A percentile compares a stretch with the other conserved stretches of the same genome.
Evolutionary conservation across 2,113 vertebrate species (phyloP).

Genomic region (Tachycineta bicolor): DNA sequence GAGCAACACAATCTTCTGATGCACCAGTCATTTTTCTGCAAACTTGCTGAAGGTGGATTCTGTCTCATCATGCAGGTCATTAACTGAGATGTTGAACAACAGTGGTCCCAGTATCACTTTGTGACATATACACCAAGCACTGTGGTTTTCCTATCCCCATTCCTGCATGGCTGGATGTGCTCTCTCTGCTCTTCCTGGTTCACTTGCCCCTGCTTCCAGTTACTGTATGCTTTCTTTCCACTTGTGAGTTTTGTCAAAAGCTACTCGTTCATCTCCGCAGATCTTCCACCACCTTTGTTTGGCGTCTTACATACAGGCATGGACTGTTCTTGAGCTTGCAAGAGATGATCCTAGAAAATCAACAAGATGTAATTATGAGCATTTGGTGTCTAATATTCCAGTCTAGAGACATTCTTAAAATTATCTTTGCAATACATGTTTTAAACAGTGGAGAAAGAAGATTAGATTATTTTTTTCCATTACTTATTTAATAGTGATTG

Average conservation of each 20-base stretch:
- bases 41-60: neutral
- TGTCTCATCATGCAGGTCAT: neutral
- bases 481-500: neutral
- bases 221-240: neutral
- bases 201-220: neutral
- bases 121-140: neutral
- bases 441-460: neutral
- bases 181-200: neutral
- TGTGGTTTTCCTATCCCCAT: neutral
- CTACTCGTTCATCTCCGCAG: neutral
- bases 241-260: neutral
- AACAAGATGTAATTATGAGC: neutral
- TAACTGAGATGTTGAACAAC: neutral
- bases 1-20: neutral
- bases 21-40: neutral
- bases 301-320: neutral
- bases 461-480: neutral
- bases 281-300: neutral
- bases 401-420: neutral
- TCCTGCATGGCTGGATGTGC: neutral
- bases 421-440: neutral
- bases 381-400: neutral
- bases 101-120: rapidly evolving
- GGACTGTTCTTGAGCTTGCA: neutral
- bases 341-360: neutral